A percentile compares a stretch with the other conserved stretches of the same genome.
phyloP scores from a whole-genome alignment of 30 jellyfish, hydroid and myxozoan genomes.

The Hydractinia symbiolongicarpus region DNA sequence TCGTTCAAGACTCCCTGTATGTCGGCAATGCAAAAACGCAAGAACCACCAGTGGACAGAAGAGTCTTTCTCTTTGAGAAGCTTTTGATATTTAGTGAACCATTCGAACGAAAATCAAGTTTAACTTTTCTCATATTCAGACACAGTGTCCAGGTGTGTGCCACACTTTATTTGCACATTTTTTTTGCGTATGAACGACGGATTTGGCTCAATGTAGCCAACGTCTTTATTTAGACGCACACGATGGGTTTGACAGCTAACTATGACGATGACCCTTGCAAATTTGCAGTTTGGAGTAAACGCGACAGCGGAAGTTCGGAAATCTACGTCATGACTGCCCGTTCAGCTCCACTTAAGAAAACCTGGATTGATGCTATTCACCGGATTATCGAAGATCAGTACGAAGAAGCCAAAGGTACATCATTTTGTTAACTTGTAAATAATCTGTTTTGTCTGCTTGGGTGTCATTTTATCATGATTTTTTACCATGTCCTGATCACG shows the following conservation, averaged over 20 bases:
- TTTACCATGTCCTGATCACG: too few relatives aligned
- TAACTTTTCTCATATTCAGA: constrained; percentile 62
- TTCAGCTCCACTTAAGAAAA: constrained; percentile 51
- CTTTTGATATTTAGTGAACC: constrained; percentile 83
- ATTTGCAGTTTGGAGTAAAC: constrained; percentile 84
- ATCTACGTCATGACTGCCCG: constrained; percentile 64
- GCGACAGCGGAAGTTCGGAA: constrained; percentile 65
- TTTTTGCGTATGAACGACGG: neutral
- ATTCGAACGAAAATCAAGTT: constrained; percentile 62
- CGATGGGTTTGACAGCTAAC: constrained; percentile 67
- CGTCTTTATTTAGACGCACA: constrained; percentile 47
- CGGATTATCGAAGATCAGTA: constrained; percentile 63
- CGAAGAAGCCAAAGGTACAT: constrained; percentile 50
- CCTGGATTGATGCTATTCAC: constrained; percentile 75
- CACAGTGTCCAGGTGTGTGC: constrained; percentile 69
- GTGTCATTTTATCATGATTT: too few relatives aligned
- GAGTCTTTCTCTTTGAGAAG: constrained; percentile 84
- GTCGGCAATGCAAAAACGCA: constrained; percentile 80
- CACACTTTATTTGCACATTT: neutral
- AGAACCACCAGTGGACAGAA: constrained; percentile 64
- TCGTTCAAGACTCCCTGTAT: constrained; percentile 64
- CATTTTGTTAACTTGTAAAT: too few relatives aligned
- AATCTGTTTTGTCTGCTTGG: too few relatives aligned
- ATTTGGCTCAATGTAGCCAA: neutral
- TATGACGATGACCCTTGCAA: constrained; percentile 87